Conservation (phyloP, 2,888 invertebrate species). For the Bellardia bayeri region DNA sequence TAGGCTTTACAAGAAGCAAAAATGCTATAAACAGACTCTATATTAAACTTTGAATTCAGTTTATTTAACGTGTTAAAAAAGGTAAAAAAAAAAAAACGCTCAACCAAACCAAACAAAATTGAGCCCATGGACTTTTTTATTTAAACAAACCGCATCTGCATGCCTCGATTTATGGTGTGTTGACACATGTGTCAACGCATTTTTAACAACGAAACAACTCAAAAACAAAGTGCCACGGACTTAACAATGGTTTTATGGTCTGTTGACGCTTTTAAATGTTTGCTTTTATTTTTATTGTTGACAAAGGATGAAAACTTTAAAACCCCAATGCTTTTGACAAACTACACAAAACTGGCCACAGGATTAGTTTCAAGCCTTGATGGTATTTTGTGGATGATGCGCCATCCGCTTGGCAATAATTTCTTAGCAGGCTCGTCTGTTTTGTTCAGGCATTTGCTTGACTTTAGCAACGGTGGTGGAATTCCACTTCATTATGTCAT, state of each 20-base stretch:
- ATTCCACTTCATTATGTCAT: background rate
- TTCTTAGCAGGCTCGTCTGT: background rate
- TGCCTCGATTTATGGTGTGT: conserved; percentile 34
- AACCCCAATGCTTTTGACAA: conserved; percentile 11
- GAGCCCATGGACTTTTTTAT: background rate
- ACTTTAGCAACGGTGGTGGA: conserved; percentile 2
- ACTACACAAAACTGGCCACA: background rate
- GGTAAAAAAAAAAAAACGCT: conserved; percentile 1
- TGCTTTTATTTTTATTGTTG: conserved; percentile 16
- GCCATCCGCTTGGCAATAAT: conserved; percentile 12
- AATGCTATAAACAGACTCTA: conserved; percentile 8
- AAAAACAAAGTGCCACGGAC: background rate
- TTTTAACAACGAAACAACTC: background rate
- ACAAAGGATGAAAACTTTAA: conserved; percentile 21
- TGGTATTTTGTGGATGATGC: background rate
- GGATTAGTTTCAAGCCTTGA: conserved; percentile 9
- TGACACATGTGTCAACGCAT: conserved; percentile 20
- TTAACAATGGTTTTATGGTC: conserved; percentile 36
- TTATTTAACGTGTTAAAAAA: conserved; percentile 1
- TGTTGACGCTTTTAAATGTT: background rate
- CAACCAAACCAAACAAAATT: conserved; percentile 1
- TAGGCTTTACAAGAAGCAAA: background rate
- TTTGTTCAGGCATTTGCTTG: background rate
- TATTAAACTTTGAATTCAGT: background rate
- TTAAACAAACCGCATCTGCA: conserved; percentile 27